phyloP scores from a whole-genome alignment of 2,888 invertebrate genomes.

The Helobdella robusta region DNA sequence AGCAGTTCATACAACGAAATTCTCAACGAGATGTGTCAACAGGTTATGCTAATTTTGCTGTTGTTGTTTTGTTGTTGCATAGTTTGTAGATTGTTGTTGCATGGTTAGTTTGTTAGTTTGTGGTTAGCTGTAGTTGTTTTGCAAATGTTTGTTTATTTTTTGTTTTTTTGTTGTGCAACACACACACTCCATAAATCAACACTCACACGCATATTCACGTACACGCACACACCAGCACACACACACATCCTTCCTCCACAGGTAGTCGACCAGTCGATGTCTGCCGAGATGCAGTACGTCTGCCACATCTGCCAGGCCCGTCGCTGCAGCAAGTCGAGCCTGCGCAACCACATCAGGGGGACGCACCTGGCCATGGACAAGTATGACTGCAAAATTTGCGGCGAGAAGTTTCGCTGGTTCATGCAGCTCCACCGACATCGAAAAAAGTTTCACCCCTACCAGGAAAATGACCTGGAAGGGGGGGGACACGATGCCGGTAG shows the following conservation, averaged over 20 bases:
- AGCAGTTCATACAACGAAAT: neutral
- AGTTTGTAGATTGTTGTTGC: too few species aligned
- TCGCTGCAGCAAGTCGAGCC: slow-evolving; percentile 23
- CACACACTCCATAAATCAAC: too few species aligned
- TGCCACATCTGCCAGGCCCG: slow-evolving; percentile 25
- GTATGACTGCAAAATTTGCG: slow-evolving; percentile 26
- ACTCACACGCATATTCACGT: too few species aligned
- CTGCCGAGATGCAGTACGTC: slow-evolving; percentile 18
- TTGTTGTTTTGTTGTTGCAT: too few species aligned
- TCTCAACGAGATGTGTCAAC: neutral
- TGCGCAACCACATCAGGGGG: slow-evolving; percentile 28
- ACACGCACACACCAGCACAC: too few species aligned
- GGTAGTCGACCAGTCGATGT: slow-evolving; percentile 22
- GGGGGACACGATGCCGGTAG: slow-evolving; percentile 7
- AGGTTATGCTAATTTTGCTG: slow-evolving; percentile 11
- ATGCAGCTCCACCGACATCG: slow-evolving; percentile 28
- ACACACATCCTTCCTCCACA: neutral
- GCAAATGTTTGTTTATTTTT: too few species aligned
- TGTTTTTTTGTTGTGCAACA: too few species aligned
- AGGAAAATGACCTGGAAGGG: neutral
- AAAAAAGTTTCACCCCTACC: slow-evolving; percentile 22
- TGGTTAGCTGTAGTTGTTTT: too few species aligned
- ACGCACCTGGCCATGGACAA: slow-evolving; percentile 26
- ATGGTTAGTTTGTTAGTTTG: too few species aligned
- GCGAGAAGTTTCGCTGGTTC: slow-evolving; percentile 28